These are phyloP conservation scores for Blastobasis adustella DNA, from an alignment of 2,888 invertebrate genomes.

Conservation along the genomic window DNA sequence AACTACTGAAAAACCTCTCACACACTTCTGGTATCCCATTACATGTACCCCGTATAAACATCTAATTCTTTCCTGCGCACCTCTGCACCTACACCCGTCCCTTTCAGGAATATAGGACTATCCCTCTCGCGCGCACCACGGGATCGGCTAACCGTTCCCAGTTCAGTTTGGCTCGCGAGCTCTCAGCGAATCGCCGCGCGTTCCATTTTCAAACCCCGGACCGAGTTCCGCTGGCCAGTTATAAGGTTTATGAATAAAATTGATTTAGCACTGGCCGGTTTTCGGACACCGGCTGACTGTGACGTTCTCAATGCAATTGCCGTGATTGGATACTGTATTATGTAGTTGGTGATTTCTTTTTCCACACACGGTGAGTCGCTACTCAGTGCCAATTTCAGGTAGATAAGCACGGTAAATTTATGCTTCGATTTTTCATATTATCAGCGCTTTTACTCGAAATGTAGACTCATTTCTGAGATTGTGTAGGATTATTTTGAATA, in stretches of 20 bases:
- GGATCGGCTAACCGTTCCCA: constrained; percentile 28
- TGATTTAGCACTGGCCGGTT: constrained; percentile 33
- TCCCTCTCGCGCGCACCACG: constrained; percentile 30
- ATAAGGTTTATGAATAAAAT: constrained; percentile 47
- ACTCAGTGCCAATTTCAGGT: constrained; percentile 41
- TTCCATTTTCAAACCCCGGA: neutral
- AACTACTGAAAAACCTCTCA: constrained; percentile 49
- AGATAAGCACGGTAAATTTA: too few relatives aligned
- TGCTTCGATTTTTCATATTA: too few relatives aligned
- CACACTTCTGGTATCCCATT: constrained; percentile 59
- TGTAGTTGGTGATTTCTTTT: constrained; percentile 25
- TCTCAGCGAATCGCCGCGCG: constrained; percentile 39
- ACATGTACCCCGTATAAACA: constrained; percentile 68
- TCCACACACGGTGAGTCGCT: constrained; percentile 41
- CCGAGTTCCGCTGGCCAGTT: constrained; percentile 31
- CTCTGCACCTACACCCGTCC: constrained; percentile 54
- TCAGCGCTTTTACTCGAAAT: too few relatives aligned
- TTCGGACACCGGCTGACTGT: constrained; percentile 29
- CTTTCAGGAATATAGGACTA: constrained; percentile 26
- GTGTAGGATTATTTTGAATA: too few relatives aligned
- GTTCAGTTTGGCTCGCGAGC: constrained; percentile 53
- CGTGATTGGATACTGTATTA: constrained; percentile 40
- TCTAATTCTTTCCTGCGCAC: constrained; percentile 72
- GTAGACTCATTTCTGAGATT: too few relatives aligned
- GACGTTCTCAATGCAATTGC: constrained; percentile 30